Base-by-base conservation (phyloP, 1,140 invertebrate species). In the Frieseomelitta varia region DNA sequence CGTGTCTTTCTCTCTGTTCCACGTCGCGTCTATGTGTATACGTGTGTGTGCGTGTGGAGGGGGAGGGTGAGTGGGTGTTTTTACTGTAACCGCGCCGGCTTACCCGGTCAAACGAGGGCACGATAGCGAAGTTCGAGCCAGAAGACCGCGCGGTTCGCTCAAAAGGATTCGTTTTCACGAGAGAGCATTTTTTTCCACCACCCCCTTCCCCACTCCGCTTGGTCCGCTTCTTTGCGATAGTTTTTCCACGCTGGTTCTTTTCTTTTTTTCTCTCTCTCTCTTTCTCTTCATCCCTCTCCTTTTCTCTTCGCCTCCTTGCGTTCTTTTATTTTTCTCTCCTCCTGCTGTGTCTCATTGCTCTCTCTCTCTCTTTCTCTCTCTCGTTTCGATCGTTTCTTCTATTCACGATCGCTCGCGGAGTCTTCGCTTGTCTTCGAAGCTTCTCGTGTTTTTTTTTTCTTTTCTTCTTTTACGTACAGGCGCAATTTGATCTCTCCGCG, bases 81-180 rank as follows among this genome's bases (percentile, higher is more conserved):
- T 81, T 67, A 19, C 34, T 63, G 63, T 58, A 58, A 71, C 78
- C 69, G 65, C 85, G 67, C 75, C 39, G 34, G 81, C 81, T 77
- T 68, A 68, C 71, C 71, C 78, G 73, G 84, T 81, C 84, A 82
- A 89, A 89, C 58, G 79, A 83, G 84, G 65, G 84, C 51, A 72
- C 83, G 83, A 75, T 51, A 81, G 81, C 30, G 34, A 74, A 79
- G 74, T 87, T 88, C 19, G 69, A 72, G 77, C 14, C 78, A 72
- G 75, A 76, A 55, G 65, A 84, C 73, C 73, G 81, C 85, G 73
- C 78, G 80, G 78, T 83, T 81, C 77, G 75, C 27, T 74, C 67
- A 68, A 68, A 78, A 58, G 76, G 74, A 65, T 72, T 39, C 77
- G 61, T 80, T 78, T 84, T 80, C 19, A 39, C 15, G 34, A 77